Base-by-base conservation (phyloP, 2,797 vertebrate genomes). In the Acanthopagrus latus region DNA sequence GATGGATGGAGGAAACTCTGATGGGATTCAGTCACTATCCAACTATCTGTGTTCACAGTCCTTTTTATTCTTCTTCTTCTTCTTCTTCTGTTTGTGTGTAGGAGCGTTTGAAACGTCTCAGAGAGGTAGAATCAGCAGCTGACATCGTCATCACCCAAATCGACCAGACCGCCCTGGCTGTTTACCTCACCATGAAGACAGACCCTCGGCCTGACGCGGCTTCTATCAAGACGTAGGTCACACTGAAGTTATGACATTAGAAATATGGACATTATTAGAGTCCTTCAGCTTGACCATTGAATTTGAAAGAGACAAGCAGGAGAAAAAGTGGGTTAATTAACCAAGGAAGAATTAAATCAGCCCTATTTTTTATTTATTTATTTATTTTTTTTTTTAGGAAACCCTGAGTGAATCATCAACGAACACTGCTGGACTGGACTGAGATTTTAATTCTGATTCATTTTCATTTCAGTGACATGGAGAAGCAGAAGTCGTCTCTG, bases 181-280 rank as follows among this genome's bases (percentile, higher is more conserved):
- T 99, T 56, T 97, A 97, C 92, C 94, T 99, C 91, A 97, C 97
- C 70, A 96, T 99, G 97, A 99, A 99, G 96, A 97, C 95, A 0
- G 98, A 99, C 93, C 97, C 97, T 33, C 96, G 98, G 56, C 97
- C 98, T 1, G 98, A 99, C 54, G 98, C 98, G 46, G 95, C 97
- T 87, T 93, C 96, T 80, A 98, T 99, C 91, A 99, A 99, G 95
- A 98, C 96, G 98, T 99, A 95, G 0, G 87, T 71, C 21, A 13
- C 41, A 4, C 21, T 54, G 11, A 13, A 25, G 4, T 4, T 2
- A 38, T 25, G 33, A 14, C 47, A 23, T 3, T 13, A 20, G 16
- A 55, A 59, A 52, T 23, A 23, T 59, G 12, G 73, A 29, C 3
- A 12, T 41, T 38, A 10, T 38, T 50, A 74, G 25, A 64, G 3